Conservation (phyloP, 2,888 invertebrate genomes). For the Selenia dentaria region DNA sequence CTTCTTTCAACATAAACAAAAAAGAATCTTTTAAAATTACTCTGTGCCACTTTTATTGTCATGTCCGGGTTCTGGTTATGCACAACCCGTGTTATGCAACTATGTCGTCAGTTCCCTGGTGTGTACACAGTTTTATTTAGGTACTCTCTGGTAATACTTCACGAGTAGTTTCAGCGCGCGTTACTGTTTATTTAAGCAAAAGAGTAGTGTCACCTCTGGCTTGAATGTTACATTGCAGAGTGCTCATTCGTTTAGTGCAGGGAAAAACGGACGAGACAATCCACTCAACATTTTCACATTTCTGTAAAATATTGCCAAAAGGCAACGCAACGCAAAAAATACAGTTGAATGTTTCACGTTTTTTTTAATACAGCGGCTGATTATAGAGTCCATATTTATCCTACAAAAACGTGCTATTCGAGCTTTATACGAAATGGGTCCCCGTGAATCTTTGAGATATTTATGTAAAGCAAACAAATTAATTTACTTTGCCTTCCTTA, state of each 20-base stretch:
- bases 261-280: not conserved
- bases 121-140: slow-evolving; percentile 17
- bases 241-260: slow-evolving; percentile 2
- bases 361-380: no score
- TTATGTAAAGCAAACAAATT: no score
- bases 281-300: slow-evolving; percentile 1
- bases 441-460: no score
- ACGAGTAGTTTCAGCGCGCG: not conserved
- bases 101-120: slow-evolving; percentile 14
- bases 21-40: no score
- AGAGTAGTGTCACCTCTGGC: slow-evolving; percentile 1
- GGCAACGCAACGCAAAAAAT: not conserved
- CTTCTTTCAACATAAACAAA: no score
- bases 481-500: no score
- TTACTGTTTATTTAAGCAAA: slow-evolving; percentile 8
- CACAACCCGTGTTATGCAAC: slow-evolving; percentile 21
- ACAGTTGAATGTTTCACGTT: no score
- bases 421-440: no score
- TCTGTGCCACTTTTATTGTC: no score
- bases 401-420: no score
- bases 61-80: slow-evolving; percentile 5
- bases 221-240: slow-evolving; percentile 1
- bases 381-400: no score
- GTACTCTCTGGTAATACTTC: slow-evolving; percentile 1
- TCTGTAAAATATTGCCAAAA: not conserved